Evolutionary conservation across 2,797 vertebrate species (phyloP), one percentile per base, ranked within the genome.

Genomic region (Amniataba percoides): DNA sequence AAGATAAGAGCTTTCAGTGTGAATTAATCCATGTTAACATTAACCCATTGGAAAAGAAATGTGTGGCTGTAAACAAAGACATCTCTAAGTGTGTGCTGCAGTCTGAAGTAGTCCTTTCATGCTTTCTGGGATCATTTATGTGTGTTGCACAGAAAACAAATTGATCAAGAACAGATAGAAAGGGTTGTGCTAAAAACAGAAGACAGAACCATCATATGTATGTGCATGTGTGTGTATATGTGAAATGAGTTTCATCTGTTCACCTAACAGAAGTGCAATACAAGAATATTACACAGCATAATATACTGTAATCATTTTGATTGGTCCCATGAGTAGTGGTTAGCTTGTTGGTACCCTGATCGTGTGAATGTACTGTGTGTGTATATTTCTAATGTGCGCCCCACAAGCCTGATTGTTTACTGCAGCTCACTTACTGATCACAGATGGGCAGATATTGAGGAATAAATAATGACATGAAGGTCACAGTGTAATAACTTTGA

Each of bases 391-490:
- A 27, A 48, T 46, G 11, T 48, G 27, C 67, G 58, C 5, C 66
- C 75, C 71, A 18, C 73, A 75, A 70, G 65, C 66, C 46, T 51
- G 60, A 82, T 77, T 79, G 81, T 87, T 77, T 69, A 69, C 48
- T 60, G 45, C 19, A 27, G 51, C 51, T 88, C 45, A 82, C 83
- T 82, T 70, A 77, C 77, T 83, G 87, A 87, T 88, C 49, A 65
- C 55, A 72, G 63, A 78, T 64, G 62, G 46, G 56, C 67, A 79
- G 71, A 81, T 60, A 60, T 48, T 66, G 39, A 79, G 60, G 49
- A 85, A 62, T 88, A 59, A 89, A 74, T 63, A 66, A 80, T 74
- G 18, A 86, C 59, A 92, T 74, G 66, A 88, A 84, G 83, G 85
- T 81, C 65, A 72, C 21, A n/a, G 55, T 64, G 31, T 60, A 56